A percentile compares a stretch with the other conserved stretches of the same genome.
Conservation (phyloP, 2,113 vertebrate genomes). For the Burhinus oedicnemus region DNA sequence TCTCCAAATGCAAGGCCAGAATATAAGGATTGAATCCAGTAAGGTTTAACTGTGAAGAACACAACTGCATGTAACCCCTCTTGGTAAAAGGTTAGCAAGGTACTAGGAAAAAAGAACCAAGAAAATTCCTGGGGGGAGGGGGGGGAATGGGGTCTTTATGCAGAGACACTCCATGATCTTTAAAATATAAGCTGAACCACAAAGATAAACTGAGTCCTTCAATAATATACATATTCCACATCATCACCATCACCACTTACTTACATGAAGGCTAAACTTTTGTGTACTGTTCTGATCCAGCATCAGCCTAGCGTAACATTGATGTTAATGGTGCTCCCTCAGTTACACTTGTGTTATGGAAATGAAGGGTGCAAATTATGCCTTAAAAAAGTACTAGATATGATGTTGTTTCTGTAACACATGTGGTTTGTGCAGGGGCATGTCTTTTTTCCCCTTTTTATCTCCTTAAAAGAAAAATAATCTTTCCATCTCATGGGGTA, state of each 20-base stretch:
- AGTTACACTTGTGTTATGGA: not conserved
- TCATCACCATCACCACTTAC: not conserved
- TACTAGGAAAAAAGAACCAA: not conserved
- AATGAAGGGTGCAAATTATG: not conserved
- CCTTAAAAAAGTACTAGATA: not conserved
- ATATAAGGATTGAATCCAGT: not conserved
- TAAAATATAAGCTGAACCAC: not conserved
- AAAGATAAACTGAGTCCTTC: not conserved
- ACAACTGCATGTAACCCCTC: fast-evolving
- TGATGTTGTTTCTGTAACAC: not conserved
- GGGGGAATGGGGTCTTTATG: not conserved
- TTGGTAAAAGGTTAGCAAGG: not conserved
- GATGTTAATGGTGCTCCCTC: not conserved
- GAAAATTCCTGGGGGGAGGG: not conserved
- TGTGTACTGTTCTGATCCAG: not conserved
- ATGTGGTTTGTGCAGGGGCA: not conserved
- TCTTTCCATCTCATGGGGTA: not conserved
- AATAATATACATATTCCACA: not conserved
- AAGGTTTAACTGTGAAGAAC: not conserved
- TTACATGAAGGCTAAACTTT: not conserved
- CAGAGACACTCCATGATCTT: not conserved
- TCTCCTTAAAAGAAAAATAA: not conserved
- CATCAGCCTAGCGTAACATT: not conserved
- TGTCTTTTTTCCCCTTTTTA: not conserved
- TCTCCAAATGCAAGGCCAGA: not conserved